phyloP scores from a whole-genome alignment of 1,140 invertebrate genomes.

The Magallana gigas region DNA sequence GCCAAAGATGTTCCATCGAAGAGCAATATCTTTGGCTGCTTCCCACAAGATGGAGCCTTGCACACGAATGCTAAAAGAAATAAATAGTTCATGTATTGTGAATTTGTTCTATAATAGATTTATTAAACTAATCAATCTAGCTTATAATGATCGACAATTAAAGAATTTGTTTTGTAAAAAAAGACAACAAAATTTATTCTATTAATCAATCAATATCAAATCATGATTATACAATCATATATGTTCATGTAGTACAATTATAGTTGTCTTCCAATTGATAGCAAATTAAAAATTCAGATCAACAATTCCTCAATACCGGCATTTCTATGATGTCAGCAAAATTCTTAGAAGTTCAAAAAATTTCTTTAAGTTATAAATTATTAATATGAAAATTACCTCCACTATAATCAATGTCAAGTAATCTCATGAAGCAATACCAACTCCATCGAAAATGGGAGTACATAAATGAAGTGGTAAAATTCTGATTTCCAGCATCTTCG shows the following conservation, averaged over 20 bases:
- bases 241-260: background rate
- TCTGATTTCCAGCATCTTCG: conserved; percentile 24
- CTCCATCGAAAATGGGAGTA: conserved; percentile 42
- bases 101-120: background rate
- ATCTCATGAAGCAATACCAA: conserved; percentile 40
- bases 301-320: background rate
- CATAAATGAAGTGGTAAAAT: conserved; percentile 1
- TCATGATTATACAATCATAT: too few species aligned
- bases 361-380: background rate
- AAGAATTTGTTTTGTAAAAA: too few species aligned
- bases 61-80: conserved; percentile 26
- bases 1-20: conserved; percentile 40
- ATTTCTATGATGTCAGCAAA: background rate
- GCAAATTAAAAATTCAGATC: background rate
- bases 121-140: background rate
- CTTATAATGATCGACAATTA: too few species aligned
- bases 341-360: background rate
- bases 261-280: conserved; percentile 1
- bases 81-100: conserved; percentile 17
- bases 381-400: background rate
- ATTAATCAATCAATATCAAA: too few species aligned
- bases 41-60: conserved; percentile 30
- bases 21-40: conserved; percentile 23
- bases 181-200: too few species aligned
- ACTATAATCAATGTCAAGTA: conserved; percentile 27